phyloP scores from a whole-genome alignment of 92 coral and sea anemone genomes.

The Siderastrea siderea region DNA sequence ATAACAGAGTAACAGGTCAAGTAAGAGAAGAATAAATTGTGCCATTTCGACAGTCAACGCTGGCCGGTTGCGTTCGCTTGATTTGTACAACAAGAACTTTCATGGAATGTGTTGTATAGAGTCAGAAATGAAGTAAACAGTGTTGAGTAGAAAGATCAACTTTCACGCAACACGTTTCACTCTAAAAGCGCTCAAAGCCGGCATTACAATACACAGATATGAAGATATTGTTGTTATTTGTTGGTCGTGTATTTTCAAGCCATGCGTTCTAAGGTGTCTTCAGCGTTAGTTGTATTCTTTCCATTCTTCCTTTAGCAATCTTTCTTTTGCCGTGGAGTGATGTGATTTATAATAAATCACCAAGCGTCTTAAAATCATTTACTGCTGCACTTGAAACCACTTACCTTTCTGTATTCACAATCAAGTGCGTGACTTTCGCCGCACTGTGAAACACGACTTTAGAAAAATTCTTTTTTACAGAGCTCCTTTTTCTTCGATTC shows the following conservation, averaged over 20 bases:
- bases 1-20: neutral
- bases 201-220: neutral
- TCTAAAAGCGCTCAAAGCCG: neutral
- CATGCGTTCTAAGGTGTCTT: neutral
- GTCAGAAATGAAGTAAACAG: neutral
- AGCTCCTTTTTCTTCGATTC: neutral
- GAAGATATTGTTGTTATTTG: neutral
- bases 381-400: conserved; percentile 21
- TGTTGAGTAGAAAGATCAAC: neutral
- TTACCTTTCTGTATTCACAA: conserved; percentile 7
- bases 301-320: neutral
- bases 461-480: neutral
- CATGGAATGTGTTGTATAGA: neutral
- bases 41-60: neutral
- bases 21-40: neutral
- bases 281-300: neutral
- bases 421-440: conserved; percentile 37
- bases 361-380: neutral
- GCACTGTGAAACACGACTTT: neutral
- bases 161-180: neutral
- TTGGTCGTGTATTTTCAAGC: neutral
- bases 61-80: no score
- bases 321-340: neutral
- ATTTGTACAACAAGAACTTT: no score
- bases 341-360: neutral